phyloP scores from a whole-genome alignment of 2,888 invertebrate genomes.

The Mimumesa dahlbomi region DNA sequence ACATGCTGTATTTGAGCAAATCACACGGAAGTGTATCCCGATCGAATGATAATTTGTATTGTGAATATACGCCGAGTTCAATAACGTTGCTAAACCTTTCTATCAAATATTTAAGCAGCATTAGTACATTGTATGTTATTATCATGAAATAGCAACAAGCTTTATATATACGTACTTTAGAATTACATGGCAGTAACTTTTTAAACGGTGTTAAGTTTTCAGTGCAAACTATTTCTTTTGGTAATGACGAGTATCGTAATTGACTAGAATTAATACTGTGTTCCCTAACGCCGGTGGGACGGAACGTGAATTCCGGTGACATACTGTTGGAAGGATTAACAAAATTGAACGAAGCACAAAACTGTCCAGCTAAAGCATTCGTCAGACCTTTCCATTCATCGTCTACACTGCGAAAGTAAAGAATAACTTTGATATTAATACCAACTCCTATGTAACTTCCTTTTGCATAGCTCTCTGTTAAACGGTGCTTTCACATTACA shows the following conservation, averaged over 20 bases:
- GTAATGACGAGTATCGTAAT: slow-evolving; percentile 93
- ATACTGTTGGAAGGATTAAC: slow-evolving; percentile 92
- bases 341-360: slow-evolving; percentile 98
- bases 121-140: neutral
- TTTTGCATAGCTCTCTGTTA: too few species aligned
- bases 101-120: slow-evolving; percentile 70
- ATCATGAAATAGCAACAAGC: too few species aligned
- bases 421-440: too few species aligned
- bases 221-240: slow-evolving; percentile 98
- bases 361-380: slow-evolving; percentile 94
- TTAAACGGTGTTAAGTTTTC: slow-evolving; percentile 99
- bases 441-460: too few species aligned
- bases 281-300: slow-evolving; percentile 86
- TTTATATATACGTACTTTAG: slow-evolving; percentile 82
- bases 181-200: slow-evolving; percentile 96
- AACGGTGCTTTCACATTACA: too few species aligned
- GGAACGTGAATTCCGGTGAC: slow-evolving; percentile 90
- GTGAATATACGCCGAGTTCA: slow-evolving; percentile 95
- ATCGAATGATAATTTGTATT: slow-evolving; percentile 96
- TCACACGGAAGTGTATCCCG: slow-evolving; percentile 90
- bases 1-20: slow-evolving; percentile 85
- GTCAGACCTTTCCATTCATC: slow-evolving; percentile 93
- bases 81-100: slow-evolving; percentile 91
- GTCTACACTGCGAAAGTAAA: slow-evolving; percentile 84
- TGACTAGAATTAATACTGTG: slow-evolving; percentile 80